Evolutionary conservation across 2,113 vertebrate species (phyloP), one percentile per base, ranked within the genome.

Genomic region (Meleagris gallopavo): DNA sequence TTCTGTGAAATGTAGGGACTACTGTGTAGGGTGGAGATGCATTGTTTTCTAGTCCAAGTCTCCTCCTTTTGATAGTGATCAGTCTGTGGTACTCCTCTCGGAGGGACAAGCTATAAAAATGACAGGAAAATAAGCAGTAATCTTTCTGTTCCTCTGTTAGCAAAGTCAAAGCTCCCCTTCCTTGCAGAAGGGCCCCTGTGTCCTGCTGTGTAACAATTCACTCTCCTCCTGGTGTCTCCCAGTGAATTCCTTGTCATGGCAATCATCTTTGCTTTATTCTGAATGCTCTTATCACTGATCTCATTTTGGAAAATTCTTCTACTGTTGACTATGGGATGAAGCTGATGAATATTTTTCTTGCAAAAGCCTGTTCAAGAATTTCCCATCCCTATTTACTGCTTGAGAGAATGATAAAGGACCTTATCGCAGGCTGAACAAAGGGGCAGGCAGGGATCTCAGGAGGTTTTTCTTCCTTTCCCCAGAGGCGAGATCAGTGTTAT

Each of bases 371-470:
- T 36, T 46, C 32, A 70, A 61, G 15, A 27, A 66, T 2, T 55
- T 77, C 27, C 55, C 73, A 19, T 7, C 32, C 8, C 5, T 46
- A 7, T 75, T 40, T 48, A n/a, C 61, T 29, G 20, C 40, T 61
- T 7, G 29, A 89, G 36, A 67, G 58, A 24, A 15, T 13, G 15
- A 83, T 11, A 77, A 77, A 30, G 24, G 45, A 38, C 21, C 5
- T 34, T 7, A 4, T 6, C 2, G 2, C 32, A 50, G 58, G 32
- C 54, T 22, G 2, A 57, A 5, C 1, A 27, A 72, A 16, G 1
- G 20, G 32, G 29, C 25, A 58, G 52, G 11, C 32, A 40, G 27
- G 24, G 12, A 15, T 65, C 58, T 52, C 58, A 9, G 84, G n/a
- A 32, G 15, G n/a, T 48, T 22, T 84, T 61, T 5, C 32, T 32